Evolutionary conservation across 2,888 invertebrate species (phyloP).

Genomic region (Agrotis exclamationis): DNA sequence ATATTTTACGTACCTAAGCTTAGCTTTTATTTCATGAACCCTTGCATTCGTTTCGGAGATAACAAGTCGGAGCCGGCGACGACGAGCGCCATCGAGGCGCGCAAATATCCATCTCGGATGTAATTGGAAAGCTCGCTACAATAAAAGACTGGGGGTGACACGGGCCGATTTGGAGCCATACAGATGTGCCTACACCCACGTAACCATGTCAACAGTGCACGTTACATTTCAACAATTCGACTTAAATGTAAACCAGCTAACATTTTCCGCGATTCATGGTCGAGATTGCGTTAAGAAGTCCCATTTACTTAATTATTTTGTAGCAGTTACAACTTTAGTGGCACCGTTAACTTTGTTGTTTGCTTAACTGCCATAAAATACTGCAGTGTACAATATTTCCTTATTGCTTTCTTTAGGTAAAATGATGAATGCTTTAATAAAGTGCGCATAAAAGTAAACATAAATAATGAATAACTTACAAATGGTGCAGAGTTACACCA

Average conservation of each 20-base stretch:
- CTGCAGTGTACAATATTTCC: constrained; percentile 1
- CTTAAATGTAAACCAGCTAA: constrained; percentile 63
- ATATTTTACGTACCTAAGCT: constrained; percentile 63
- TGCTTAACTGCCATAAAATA: constrained; percentile 21
- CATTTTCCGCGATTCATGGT: constrained; percentile 40
- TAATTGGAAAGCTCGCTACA: constrained; percentile 85
- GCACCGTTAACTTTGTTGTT: constrained; percentile 17
- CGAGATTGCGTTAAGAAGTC: constrained; percentile 39
- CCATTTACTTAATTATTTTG: constrained; percentile 42
- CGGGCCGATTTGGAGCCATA: constrained; percentile 72
- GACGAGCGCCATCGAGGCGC: constrained; percentile 64
- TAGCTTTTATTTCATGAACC: constrained; percentile 74
- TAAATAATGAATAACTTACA: not conserved
- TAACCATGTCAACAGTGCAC: constrained; percentile 64
- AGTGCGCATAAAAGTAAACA: constrained; percentile 9
- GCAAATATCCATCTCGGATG: constrained; percentile 80
- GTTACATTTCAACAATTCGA: constrained; percentile 67
- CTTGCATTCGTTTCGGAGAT: constrained; percentile 75
- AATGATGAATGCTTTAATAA: constrained; percentile 6
- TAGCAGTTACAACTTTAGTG: constrained; percentile 21
- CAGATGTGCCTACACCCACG: constrained; percentile 69
- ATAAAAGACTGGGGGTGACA: constrained; percentile 81
- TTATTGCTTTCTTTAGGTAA: constrained; percentile 27
- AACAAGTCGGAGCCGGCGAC: constrained; percentile 67
- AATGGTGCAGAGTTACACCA: not conserved